A percentile compares a stretch with the other conserved stretches of the same genome.
Conservation (phyloP, 2,113 vertebrate genomes). For the Notechis scutatus region DNA sequence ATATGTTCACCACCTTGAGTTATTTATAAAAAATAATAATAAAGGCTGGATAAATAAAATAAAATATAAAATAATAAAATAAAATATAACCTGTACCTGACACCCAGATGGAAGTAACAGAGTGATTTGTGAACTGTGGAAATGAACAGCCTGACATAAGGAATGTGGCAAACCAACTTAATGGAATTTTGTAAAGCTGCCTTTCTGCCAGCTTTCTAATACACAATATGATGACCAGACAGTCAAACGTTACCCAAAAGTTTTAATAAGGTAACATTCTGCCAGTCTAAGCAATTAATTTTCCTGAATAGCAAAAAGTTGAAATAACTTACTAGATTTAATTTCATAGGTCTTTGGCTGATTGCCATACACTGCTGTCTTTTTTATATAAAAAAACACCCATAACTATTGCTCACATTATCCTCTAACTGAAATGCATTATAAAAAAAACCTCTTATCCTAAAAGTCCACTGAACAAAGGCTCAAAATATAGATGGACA, state of each 20-base stretch:
- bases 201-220: background rate
- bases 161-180: background rate
- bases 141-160: background rate
- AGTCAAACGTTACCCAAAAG: background rate
- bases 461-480: background rate
- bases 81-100: background rate
- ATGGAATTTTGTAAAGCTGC: no score
- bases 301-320: background rate
- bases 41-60: background rate
- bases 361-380: background rate
- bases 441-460: conserved; percentile 1
- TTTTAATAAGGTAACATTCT: background rate
- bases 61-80: background rate
- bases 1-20: background rate
- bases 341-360: background rate
- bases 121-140: background rate
- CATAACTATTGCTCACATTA: conserved; percentile 2
- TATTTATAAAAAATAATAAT: background rate
- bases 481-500: conserved; percentile 9
- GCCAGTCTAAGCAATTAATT: conserved; percentile 2
- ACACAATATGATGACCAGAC: background rate
- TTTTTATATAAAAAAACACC: background rate
- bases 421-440: conserved; percentile 17
- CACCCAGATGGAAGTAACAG: background rate
- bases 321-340: conserved; percentile 1